Conservation (phyloP, 2,797 vertebrate genomes). For the Ptychobarbus kaznakovi region DNA sequence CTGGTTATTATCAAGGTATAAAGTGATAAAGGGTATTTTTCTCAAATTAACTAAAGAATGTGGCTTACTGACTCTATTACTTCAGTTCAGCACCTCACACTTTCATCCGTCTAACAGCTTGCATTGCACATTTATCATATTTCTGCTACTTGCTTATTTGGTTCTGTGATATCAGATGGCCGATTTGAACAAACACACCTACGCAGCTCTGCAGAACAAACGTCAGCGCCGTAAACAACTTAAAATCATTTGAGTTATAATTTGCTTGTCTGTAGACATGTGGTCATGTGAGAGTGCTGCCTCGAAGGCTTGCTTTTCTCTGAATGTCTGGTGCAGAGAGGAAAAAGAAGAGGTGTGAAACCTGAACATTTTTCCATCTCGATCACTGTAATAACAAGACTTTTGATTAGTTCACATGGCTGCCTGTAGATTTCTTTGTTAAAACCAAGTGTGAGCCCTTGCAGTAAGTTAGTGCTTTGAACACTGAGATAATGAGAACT, state of each 20-base stretch:
- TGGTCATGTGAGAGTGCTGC: no score
- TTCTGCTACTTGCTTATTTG: not conserved
- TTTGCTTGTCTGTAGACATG: not conserved
- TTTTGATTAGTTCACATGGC: not conserved
- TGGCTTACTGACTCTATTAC: not conserved
- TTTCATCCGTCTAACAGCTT: slow-evolving; percentile 17
- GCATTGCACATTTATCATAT: not conserved
- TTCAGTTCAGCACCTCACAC: not conserved
- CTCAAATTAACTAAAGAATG: slow-evolving; percentile 22
- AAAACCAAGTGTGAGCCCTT: slow-evolving; percentile 49
- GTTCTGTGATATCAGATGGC: not conserved
- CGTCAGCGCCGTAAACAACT: not conserved
- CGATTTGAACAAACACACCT: not conserved
- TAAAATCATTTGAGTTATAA: not conserved
- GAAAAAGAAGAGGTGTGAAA: slow-evolving; percentile 28
- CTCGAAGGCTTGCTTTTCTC: not conserved
- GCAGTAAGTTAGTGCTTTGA: not conserved
- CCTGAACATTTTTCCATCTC: not conserved
- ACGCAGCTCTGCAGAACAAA: slow-evolving; percentile 4
- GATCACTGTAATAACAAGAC: not conserved
- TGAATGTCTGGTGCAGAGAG: not conserved
- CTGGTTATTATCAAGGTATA: slow-evolving; percentile 36
- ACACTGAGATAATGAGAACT: slow-evolving; percentile 9
- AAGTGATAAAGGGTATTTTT: slow-evolving; percentile 42
- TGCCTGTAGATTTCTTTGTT: slow-evolving; percentile 13